phyloP scores from a whole-genome alignment of 1,140 invertebrate species.

The Xylocopa sonorina region DNA sequence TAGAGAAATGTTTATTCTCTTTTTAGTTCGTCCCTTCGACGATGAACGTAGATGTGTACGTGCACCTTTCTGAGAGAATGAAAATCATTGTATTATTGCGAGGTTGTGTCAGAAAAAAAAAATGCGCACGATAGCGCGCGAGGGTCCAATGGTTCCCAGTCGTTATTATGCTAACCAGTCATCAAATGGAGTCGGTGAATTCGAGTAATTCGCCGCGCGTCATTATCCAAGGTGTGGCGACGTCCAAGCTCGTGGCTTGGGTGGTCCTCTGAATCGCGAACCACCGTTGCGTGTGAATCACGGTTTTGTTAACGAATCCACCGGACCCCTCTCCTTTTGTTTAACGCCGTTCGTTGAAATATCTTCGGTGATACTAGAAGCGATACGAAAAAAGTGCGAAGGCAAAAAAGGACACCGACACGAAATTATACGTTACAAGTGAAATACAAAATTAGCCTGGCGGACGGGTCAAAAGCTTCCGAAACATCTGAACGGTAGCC shows the following conservation, averaged over 20 bases:
- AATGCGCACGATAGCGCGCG: constrained; percentile 10
- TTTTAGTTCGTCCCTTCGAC: too few relatives aligned
- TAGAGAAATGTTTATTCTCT: too few relatives aligned
- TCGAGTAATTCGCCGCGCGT: constrained; percentile 71
- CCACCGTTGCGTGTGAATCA: constrained; percentile 74
- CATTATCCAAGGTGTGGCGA: constrained; percentile 78
- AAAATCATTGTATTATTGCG: too few relatives aligned
- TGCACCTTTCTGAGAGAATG: neutral
- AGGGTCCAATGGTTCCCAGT: constrained; percentile 49
- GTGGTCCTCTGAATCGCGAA: constrained; percentile 72
- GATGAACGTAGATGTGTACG: too few relatives aligned
- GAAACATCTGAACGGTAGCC: constrained; percentile 46
- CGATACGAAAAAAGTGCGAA: too few relatives aligned
- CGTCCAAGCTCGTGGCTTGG: constrained; percentile 65
- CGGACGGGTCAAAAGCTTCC: constrained; percentile 10
- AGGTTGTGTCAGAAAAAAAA: too few relatives aligned
- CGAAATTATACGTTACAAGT: constrained; percentile 26
- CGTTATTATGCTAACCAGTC: constrained; percentile 67
- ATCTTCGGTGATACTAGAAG: too few relatives aligned
- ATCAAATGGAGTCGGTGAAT: constrained; percentile 68
- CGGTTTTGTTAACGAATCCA: constrained; percentile 69
- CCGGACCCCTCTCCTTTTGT: neutral
- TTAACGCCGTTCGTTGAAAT: too few relatives aligned
- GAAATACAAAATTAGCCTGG: constrained; percentile 17
- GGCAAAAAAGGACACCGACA: too few relatives aligned